Percentiles rank a stretch among this genome's conserved stretches.
These are phyloP conservation scores for Lingula anatina DNA, from an alignment of 2,888 invertebrate genomes.

Conservation along the genomic window DNA sequence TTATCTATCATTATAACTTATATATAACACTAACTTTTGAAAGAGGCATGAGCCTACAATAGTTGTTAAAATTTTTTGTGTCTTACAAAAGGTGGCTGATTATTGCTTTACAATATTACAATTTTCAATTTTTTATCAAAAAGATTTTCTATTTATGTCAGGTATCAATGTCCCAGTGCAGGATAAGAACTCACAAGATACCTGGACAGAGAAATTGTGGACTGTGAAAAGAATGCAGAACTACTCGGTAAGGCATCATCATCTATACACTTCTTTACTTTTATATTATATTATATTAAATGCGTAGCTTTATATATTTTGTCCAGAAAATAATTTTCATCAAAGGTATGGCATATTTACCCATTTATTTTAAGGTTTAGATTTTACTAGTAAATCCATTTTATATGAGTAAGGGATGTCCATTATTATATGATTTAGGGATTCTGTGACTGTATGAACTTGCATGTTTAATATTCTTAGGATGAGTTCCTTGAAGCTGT, in stretches of 20 bases:
- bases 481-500: constrained; percentile 29
- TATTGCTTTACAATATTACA: background rate
- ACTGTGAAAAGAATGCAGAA: constrained; percentile 24
- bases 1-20: too few relatives aligned
- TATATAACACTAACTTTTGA: too few relatives aligned
- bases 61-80: too few relatives aligned
- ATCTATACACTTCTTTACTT: background rate
- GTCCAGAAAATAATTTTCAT: too few relatives aligned
- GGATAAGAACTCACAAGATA: constrained; percentile 14
- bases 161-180: constrained; percentile 28
- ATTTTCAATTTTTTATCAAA: background rate
- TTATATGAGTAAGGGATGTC: too few relatives aligned
- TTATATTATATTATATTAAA: background rate
- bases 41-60: too few relatives aligned
- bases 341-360: too few relatives aligned
- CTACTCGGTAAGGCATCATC: constrained; percentile 23
- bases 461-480: constrained; percentile 12
- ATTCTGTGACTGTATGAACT: background rate
- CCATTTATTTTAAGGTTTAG: too few relatives aligned
- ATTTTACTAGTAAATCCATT: too few relatives aligned
- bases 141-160: constrained; percentile 8
- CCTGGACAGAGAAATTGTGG: constrained; percentile 29
- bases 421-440: background rate
- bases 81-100: background rate
- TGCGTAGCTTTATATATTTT: background rate